A percentile compares a stretch with the other conserved stretches of the same genome.
Evolutionary conservation across 2,888 invertebrate species (phyloP).

Genomic region (Chesias legatella): DNA sequence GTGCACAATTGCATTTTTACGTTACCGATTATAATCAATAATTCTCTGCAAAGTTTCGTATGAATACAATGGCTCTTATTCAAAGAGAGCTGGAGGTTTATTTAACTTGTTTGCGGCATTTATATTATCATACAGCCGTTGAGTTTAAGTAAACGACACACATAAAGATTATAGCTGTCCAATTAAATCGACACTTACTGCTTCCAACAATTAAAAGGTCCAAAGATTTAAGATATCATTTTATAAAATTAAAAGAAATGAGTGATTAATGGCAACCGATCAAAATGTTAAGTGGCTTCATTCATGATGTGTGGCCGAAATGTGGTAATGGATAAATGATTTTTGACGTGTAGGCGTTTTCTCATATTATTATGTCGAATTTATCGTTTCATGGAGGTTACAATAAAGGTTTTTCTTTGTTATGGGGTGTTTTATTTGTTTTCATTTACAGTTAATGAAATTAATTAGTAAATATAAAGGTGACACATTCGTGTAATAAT

Average conservation of each 20-base stretch:
- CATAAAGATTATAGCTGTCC: constrained; percentile 23
- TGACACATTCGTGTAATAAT: too few species aligned
- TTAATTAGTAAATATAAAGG: too few species aligned
- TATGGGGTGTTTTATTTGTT: too few species aligned
- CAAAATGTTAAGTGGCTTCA: constrained; percentile 25
- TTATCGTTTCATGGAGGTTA: background rate
- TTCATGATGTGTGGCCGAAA: constrained; percentile 14
- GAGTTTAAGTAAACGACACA: constrained; percentile 10
- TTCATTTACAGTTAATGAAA: too few species aligned
- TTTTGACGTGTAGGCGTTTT: constrained; percentile 14
- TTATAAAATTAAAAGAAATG: constrained; percentile 16
- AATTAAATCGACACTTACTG: constrained; percentile 30
- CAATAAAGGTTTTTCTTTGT: too few species aligned
- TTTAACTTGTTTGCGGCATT: background rate
- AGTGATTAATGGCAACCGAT: constrained; percentile 19
- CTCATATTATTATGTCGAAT: background rate
- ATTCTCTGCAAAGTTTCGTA: background rate
- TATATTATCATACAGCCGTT: background rate
- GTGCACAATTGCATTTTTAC: constrained; percentile 17
- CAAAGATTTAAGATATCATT: constrained; percentile 25
- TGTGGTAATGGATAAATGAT: constrained; percentile 16
- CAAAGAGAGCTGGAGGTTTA: background rate
- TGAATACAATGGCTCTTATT: constrained; percentile 1
- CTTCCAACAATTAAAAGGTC: constrained; percentile 27
- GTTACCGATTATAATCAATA: constrained; percentile 12